These are phyloP conservation scores for Nanorana parkeri DNA, from an alignment of 2,113 vertebrate species.

Conservation along the genomic window DNA sequence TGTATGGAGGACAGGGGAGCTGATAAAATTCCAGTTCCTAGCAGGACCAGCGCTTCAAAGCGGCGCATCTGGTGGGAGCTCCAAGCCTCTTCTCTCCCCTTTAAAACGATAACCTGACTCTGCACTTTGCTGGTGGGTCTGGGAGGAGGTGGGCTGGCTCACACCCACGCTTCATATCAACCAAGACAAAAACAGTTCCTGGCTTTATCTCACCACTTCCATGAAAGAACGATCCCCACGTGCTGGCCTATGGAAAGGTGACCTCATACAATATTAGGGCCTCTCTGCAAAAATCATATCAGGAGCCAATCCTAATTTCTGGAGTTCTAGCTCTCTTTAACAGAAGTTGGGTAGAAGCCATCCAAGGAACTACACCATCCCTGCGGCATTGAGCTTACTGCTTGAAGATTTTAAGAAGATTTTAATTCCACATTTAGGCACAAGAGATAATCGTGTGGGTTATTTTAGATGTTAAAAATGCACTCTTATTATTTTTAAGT, in stretches of 20 bases:
- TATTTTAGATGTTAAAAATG: too few relatives aligned
- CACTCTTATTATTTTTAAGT: too few relatives aligned
- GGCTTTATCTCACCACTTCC: slow-evolving; percentile 22
- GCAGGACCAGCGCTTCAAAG: slow-evolving; percentile 23
- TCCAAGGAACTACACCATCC: neutral
- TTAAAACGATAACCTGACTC: slow-evolving; percentile 56
- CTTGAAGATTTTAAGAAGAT: neutral
- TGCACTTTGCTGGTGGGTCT: slow-evolving; percentile 56
- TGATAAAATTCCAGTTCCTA: neutral
- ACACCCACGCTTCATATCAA: slow-evolving; percentile 64
- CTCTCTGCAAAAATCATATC: too few relatives aligned
- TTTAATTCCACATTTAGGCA: neutral
- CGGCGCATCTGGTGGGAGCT: slow-evolving; percentile 9
- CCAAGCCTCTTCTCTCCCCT: slow-evolving; percentile 36
- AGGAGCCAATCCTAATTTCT: neutral
- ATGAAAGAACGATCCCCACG: neutral
- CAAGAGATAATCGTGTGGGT: too few relatives aligned
- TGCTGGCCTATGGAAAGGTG: neutral
- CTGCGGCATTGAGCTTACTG: neutral
- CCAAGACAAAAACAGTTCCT: slow-evolving; percentile 56
- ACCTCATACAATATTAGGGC: too few relatives aligned
- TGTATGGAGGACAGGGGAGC: slow-evolving; percentile 5
- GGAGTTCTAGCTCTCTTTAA: neutral
- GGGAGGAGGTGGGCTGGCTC: slow-evolving; percentile 57
- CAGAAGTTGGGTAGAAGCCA: neutral